Percentiles rank a stretch among this genome's conserved stretches.
phyloP scores from a whole-genome alignment of 2,797 vertebrate genomes.

The Enteromius treurensis region DNA sequence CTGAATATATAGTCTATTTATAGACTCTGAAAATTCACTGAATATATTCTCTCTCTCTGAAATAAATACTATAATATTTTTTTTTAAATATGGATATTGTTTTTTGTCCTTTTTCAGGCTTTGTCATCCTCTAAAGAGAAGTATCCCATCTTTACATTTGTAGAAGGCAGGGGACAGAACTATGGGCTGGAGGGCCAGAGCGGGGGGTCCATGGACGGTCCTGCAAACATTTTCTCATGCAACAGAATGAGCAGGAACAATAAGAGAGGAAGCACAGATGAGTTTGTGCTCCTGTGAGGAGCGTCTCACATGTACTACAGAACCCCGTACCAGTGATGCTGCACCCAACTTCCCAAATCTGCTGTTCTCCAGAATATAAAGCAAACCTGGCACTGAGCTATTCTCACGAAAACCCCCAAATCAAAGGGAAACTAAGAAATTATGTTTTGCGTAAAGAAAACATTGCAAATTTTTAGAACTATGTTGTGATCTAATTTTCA shows the following conservation, averaged over 20 bases:
- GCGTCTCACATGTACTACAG: slow-evolving; percentile 25
- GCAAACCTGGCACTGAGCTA: neutral
- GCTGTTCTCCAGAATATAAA: neutral
- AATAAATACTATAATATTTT: neutral
- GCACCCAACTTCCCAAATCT: neutral
- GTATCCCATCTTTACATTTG: slow-evolving; percentile 90
- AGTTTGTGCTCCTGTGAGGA: slow-evolving; percentile 88
- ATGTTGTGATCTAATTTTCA: neutral
- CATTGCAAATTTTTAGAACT: neutral
- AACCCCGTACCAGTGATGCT: slow-evolving; percentile 29
- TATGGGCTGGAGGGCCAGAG: slow-evolving; percentile 81
- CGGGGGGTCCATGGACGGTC: slow-evolving; percentile 68
- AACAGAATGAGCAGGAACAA: slow-evolving; percentile 67
- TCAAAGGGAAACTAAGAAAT: neutral
- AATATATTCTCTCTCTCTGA: neutral
- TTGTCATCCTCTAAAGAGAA: slow-evolving; percentile 83
- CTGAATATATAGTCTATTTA: too few species aligned
- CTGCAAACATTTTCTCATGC: slow-evolving; percentile 70
- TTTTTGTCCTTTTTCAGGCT: slow-evolving; percentile 71
- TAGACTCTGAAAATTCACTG: too few species aligned
- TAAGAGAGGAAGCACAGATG: slow-evolving; percentile 81
- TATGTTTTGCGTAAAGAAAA: neutral
- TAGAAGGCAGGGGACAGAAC: slow-evolving; percentile 87
- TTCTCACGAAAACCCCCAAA: neutral
- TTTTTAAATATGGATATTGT: neutral